Evolutionary conservation across 2,888 invertebrate species (phyloP), one percentile per base, ranked within the genome.

Genomic region (Anoncus sp.): DNA sequence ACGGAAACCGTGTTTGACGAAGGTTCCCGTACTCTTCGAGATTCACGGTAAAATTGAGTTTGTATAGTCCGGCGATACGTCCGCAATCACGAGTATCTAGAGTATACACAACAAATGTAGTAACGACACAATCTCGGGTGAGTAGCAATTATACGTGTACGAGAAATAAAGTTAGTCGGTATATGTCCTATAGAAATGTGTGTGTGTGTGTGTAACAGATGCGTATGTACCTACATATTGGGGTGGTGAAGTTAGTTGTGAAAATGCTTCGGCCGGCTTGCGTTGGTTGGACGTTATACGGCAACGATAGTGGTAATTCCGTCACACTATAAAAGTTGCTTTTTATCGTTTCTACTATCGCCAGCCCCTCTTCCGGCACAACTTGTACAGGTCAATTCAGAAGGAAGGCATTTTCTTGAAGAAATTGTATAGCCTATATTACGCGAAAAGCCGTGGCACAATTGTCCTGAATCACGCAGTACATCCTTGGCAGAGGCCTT

Each of bases 271-370:
- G 60, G 72, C 59, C 53, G 62, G 60, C 45, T 51, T 74, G 77
- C 55, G 69, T 76, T 81, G 84, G 84, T 84, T 84, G 84, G 81
- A 80, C 79, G 79, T 75, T 38, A 59, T 31, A 59, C 9, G 20
- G 57, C 57, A 57, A 55, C 85, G 83, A 87, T 87, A 85, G 83
- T 83, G 85, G 87, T 87, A 87, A 88, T 88, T 88, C 85, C 88
- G 86, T 85, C 87, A 87, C 85, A 85, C 86, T 85, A 86, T 88
- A 88, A 88, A 88, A 86, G 86, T 87, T 87, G 84, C 86, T 87
- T 88, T 88, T 88, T 88, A 88, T 88, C 84, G 88, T 82, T 75
- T 74, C 72, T 77, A 65, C 81, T 75, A 82, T 80, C 80, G 82
- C 84, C 79, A 72, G 75, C 47, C 74, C 77, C 69, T 72, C 24